These are phyloP conservation scores for Zosterops lateralis DNA, from an alignment of 2,113 vertebrate species.

Conservation along the genomic window DNA sequence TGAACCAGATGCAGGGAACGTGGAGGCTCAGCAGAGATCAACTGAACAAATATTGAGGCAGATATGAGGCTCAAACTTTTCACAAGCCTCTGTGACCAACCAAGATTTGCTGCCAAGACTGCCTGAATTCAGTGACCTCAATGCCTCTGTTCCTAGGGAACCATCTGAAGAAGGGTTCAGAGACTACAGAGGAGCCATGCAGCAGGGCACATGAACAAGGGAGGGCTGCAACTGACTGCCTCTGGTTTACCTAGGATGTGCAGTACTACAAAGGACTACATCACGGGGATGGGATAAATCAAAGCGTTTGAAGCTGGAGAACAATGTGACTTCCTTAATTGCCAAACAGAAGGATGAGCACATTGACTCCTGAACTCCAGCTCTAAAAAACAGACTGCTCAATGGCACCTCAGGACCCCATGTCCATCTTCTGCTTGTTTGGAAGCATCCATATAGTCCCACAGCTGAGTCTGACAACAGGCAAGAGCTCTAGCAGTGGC, in stretches of 20 bases:
- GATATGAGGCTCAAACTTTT: background rate
- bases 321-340: background rate
- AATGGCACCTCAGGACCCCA: background rate
- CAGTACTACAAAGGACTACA: background rate
- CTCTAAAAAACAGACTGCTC: background rate
- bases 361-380: background rate
- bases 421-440: background rate
- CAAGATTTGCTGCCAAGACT: background rate
- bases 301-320: background rate
- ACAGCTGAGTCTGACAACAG: background rate
- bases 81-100: background rate
- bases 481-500: background rate
- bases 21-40: background rate
- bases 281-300: background rate
- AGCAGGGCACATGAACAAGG: background rate
- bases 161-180: background rate
- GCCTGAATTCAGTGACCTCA: background rate
- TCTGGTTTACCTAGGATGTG: background rate
- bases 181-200: background rate
- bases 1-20: accelerated
- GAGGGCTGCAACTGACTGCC: background rate
- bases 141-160: background rate
- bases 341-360: background rate
- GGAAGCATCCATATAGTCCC: background rate
- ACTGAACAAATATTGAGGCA: background rate